These are phyloP conservation scores for Apamea sordens DNA, from an alignment of 2,888 invertebrate genomes.

Conservation along the genomic window DNA sequence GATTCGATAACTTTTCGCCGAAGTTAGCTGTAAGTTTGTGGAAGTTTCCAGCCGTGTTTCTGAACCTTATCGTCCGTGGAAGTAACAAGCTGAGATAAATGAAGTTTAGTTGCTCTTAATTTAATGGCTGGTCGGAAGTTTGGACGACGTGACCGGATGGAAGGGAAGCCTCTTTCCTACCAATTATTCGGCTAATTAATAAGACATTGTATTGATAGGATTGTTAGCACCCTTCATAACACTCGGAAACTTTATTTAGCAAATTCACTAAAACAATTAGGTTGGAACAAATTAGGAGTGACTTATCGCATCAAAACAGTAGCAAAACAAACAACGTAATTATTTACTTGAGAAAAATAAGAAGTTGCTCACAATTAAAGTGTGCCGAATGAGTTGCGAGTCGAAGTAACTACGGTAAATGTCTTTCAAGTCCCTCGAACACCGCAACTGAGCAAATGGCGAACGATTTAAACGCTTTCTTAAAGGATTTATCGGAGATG, in stretches of 20 bases:
- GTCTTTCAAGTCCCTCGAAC: constrained; percentile 60
- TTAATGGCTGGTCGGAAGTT: constrained; percentile 88
- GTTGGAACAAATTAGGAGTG: constrained; percentile 45
- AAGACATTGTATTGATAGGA: constrained; percentile 70
- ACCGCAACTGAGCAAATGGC: constrained; percentile 66
- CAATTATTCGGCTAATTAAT: constrained; percentile 83
- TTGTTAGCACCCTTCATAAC: constrained; percentile 59
- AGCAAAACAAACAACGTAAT: constrained; percentile 47
- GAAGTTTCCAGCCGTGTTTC: constrained; percentile 85
- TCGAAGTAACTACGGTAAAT: constrained; percentile 60
- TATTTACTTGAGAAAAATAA: constrained; percentile 57
- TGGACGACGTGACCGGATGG: constrained; percentile 84
- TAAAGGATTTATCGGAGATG: constrained; percentile 70
- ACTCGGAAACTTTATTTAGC: constrained; percentile 48
- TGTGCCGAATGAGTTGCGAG: constrained; percentile 48
- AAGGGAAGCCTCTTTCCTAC: constrained; percentile 72
- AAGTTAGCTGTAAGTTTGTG: constrained; percentile 83
- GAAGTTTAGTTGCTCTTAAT: constrained; percentile 89
- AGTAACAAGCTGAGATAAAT: constrained; percentile 89
- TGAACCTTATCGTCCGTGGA: constrained; percentile 87
- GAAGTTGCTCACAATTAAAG: constrained; percentile 60
- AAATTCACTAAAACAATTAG: constrained; percentile 46
- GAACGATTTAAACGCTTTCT: constrained; percentile 69
- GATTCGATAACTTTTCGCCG: constrained; percentile 86
- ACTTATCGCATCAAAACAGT: constrained; percentile 47